Conservation (phyloP, 2,113 vertebrate genomes). For the Chiloscyllium plagiosum region DNA sequence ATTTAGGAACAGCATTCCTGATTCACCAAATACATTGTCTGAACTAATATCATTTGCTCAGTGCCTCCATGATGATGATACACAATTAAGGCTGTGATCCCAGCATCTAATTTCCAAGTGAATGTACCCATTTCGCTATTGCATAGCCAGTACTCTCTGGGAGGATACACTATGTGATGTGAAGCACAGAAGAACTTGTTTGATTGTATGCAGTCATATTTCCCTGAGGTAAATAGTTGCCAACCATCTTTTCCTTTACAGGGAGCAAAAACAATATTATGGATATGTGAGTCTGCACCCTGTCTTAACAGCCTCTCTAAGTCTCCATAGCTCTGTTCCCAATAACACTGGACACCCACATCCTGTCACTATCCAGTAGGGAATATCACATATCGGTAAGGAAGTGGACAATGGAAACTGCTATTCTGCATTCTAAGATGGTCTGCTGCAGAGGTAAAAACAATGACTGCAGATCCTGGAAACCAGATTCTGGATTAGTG, state of each 20-base stretch:
- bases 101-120: background rate
- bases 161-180: background rate
- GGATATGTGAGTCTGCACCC: background rate
- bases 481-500: no score
- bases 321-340: no score
- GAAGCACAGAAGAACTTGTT: background rate
- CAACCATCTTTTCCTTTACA: background rate
- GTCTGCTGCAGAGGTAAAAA: no score
- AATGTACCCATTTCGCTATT: background rate
- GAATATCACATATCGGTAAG: no score
- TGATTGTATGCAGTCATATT: background rate
- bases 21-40: background rate
- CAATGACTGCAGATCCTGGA: no score
- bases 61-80: background rate
- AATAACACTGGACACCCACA: no score
- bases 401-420: no score
- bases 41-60: background rate
- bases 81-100: background rate
- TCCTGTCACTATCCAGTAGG: no score
- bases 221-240: background rate
- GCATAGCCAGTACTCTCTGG: background rate
- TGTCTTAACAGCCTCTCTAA: no score
- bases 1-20: background rate
- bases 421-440: no score
- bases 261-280: background rate